phyloP scores from a whole-genome alignment of 1,140 invertebrate genomes.

The Papilio helenus region DNA sequence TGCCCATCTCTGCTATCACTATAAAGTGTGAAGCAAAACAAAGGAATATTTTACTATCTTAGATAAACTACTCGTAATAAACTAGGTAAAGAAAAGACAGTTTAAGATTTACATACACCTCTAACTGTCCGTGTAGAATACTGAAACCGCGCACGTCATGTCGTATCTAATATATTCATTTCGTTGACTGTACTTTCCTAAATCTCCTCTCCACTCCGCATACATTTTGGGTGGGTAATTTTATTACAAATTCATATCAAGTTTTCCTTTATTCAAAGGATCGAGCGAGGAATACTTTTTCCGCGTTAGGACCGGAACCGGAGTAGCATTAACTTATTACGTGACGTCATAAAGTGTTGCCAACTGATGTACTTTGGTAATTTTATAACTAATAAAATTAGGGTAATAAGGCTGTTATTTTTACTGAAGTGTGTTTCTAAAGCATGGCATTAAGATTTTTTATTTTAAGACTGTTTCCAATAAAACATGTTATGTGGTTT shows the following conservation, averaged over 20 bases:
- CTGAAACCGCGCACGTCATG: constrained; percentile 7
- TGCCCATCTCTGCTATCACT: no score
- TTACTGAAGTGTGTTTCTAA: neutral
- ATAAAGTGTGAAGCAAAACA: neutral
- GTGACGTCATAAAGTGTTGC: constrained; percentile 72
- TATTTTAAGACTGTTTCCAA: neutral
- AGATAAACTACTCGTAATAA: neutral
- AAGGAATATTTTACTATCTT: neutral
- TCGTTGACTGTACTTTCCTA: constrained; percentile 36
- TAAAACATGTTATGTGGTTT: no score
- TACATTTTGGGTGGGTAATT: constrained; percentile 35
- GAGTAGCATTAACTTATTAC: constrained; percentile 61
- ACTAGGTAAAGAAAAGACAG: neutral
- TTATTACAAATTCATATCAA: constrained; percentile 41
- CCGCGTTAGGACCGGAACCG: constrained; percentile 10
- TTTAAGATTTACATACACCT: constrained; percentile 6
- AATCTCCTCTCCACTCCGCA: constrained; percentile 18
- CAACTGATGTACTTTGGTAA: constrained; percentile 36
- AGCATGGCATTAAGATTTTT: neutral
- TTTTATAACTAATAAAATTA: neutral
- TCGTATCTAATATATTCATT: constrained; percentile 28
- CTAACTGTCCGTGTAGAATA: neutral
- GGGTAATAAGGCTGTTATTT: constrained; percentile 1
- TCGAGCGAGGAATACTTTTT: constrained; percentile 33
- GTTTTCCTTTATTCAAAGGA: constrained; percentile 39